phyloP scores from a whole-genome alignment of 2,888 invertebrate genomes.

The Apotomis betuletana region DNA sequence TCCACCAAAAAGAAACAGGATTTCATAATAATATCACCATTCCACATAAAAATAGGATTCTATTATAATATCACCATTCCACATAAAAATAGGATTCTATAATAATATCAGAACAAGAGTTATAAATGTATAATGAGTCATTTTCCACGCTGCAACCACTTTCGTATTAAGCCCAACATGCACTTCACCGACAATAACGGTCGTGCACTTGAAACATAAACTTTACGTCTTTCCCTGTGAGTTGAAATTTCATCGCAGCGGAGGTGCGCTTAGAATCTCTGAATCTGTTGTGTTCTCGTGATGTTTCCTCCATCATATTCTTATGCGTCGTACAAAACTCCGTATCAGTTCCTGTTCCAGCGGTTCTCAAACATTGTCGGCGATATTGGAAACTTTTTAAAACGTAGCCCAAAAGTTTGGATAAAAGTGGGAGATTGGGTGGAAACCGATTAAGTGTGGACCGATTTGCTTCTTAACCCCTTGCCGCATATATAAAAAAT shows the following conservation, averaged over 20 bases:
- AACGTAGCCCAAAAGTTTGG: too few species aligned
- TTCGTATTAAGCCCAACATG: not conserved
- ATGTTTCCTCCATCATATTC: conserved; percentile 14
- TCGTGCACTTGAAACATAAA: not conserved
- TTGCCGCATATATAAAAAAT: too few species aligned
- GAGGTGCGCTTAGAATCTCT: not conserved
- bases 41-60: too few species aligned
- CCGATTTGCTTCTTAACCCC: too few species aligned
- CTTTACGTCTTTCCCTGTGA: not conserved
- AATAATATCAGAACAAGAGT: too few species aligned
- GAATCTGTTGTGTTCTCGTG: not conserved
- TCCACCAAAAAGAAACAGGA: too few species aligned
- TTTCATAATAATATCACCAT: too few species aligned
- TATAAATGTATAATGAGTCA: conserved; percentile 1
- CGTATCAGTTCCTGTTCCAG: not conserved
- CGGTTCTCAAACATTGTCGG: not conserved
- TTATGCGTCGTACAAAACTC: conserved; percentile 9
- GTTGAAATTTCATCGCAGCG: not conserved
- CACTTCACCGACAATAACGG: not conserved
- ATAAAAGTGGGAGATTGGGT: too few species aligned
- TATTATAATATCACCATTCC: too few species aligned
- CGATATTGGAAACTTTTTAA: too few species aligned
- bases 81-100: too few species aligned
- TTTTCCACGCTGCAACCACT: conserved; percentile 1
- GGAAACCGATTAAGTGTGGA: too few species aligned